A percentile compares a stretch with the other conserved stretches of the same genome.
phyloP scores from a whole-genome alignment of 1,140 invertebrate species.

The Scaptodrosophila lebanonensis region DNA sequence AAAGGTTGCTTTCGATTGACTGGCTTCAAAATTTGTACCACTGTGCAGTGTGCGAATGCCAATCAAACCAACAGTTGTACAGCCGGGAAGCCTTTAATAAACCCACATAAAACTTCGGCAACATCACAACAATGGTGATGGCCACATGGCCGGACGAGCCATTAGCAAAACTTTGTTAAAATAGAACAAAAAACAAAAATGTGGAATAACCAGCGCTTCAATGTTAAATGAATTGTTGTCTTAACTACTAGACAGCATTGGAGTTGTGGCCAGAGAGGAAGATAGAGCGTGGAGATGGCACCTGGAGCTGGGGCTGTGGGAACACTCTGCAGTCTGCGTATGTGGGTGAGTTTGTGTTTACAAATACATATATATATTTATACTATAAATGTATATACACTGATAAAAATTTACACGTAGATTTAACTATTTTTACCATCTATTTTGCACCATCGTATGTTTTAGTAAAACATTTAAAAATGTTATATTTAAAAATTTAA shows the following conservation, averaged over 20 bases:
- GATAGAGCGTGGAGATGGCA: no score
- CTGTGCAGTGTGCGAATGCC: constrained; percentile 44
- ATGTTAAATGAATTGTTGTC: constrained; percentile 75
- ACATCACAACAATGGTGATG: constrained; percentile 37
- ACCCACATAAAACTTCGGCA: constrained; percentile 60
- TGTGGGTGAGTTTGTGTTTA: no score
- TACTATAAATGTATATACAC: no score
- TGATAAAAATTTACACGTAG: no score
- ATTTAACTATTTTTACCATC: no score
- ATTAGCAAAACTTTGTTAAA: constrained; percentile 55
- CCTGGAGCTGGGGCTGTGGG: background rate
- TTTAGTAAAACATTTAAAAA: no score
- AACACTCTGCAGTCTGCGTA: background rate
- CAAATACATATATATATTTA: no score
- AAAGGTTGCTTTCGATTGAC: no score
- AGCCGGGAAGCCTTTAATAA: constrained; percentile 55
- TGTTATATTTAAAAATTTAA: no score
- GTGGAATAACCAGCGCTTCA: constrained; percentile 47
- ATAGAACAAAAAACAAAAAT: constrained; percentile 16
- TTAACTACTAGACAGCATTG: constrained; percentile 66
- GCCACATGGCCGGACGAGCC: constrained; percentile 19
- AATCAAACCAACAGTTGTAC: constrained; percentile 36
- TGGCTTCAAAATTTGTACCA: no score
- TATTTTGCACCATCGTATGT: no score
- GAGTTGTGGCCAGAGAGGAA: no score